Conservation (phyloP, 1,140 invertebrate genomes). For the Acyrthosiphon pisum region DNA sequence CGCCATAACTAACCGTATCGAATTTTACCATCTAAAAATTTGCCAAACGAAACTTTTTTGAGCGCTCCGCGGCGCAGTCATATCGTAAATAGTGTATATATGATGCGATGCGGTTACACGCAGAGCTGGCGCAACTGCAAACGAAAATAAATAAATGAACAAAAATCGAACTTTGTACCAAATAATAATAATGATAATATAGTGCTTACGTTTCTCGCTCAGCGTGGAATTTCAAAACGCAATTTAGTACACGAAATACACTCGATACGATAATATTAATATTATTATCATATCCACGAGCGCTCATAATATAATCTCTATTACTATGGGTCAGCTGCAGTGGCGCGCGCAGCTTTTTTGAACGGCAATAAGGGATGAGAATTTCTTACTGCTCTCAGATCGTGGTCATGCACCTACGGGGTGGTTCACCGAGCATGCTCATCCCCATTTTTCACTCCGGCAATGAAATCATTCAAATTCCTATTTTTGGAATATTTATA, state of each 20-base stretch:
- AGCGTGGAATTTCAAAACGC: neutral
- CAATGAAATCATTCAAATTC: no score
- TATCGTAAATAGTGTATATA: slow-evolving; percentile 8
- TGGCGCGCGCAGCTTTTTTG: no score
- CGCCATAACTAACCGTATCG: neutral
- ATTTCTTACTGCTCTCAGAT: no score
- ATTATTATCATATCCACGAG: neutral
- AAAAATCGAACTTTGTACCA: neutral
- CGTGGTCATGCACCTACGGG: no score
- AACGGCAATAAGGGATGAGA: no score
- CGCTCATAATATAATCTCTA: neutral
- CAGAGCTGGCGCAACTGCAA: neutral
- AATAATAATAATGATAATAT: neutral
- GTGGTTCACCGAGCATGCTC: no score
- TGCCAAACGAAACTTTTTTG: neutral
- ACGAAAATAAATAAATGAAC: neutral
- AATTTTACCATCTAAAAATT: slow-evolving; percentile 5
- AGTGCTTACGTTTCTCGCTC: neutral
- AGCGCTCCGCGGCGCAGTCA: neutral
- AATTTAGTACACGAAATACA: neutral
- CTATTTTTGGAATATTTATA: no score
- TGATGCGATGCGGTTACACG: neutral
- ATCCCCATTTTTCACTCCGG: no score
- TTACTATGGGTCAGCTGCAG: neutral
- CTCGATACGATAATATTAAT: neutral